A percentile compares a stretch with the other conserved stretches of the same genome.
Conservation (phyloP, 2,888 invertebrate genomes). For the Cantharis rufa region DNA sequence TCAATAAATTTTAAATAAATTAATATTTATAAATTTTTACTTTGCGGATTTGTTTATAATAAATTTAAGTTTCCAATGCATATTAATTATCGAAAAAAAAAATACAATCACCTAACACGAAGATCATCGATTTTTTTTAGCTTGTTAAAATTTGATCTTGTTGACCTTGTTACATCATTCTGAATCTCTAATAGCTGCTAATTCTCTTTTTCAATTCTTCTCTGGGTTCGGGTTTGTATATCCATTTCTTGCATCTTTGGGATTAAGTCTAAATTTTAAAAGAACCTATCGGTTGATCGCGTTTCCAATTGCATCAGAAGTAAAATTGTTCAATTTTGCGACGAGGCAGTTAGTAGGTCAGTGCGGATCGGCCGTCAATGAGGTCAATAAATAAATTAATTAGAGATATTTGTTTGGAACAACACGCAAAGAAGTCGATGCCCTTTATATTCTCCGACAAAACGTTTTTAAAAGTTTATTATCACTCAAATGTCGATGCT, state of each 20-base stretch:
- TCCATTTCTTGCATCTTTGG: background rate
- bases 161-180: background rate
- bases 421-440: background rate
- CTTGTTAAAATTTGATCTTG: background rate
- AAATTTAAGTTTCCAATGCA: background rate
- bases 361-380: background rate
- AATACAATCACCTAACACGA: no score
- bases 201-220: background rate
- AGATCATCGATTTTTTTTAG: no score
- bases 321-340: background rate
- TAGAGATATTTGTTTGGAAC: background rate
- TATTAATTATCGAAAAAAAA: background rate
- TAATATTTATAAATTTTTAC: background rate
- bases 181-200: background rate
- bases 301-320: background rate
- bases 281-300: background rate
- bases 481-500: background rate
- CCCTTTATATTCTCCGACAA: background rate
- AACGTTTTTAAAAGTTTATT: background rate
- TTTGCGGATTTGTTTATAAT: background rate
- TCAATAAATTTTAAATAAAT: background rate
- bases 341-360: background rate
- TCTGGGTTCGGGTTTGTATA: background rate
- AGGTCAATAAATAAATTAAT: background rate
- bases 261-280: background rate